Percentiles rank a stretch among this genome's conserved stretches.
Evolutionary conservation across 2,113 vertebrate species (phyloP).

Genomic region (Porphyrio hochstetteri): DNA sequence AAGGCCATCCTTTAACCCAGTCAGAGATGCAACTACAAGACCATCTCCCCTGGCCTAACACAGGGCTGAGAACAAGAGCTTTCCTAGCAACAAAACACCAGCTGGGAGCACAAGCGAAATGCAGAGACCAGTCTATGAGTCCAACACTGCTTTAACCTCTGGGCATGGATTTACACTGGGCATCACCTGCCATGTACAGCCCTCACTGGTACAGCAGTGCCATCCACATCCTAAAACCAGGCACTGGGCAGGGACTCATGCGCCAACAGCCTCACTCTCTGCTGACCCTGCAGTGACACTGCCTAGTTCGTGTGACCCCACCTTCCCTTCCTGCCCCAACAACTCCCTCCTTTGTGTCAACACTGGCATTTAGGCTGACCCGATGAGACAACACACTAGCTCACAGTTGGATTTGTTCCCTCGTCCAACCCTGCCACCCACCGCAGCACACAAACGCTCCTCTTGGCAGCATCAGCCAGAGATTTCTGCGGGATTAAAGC

Average conservation of each 20-base stretch:
- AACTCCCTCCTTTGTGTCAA: not conserved
- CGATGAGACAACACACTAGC: fast-evolving
- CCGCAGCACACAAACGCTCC: not conserved
- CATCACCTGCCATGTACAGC: fast-evolving
- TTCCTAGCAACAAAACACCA: not conserved
- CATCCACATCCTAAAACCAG: not conserved
- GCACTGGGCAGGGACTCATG: not conserved
- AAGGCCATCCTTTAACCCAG: not conserved
- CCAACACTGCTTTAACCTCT: not conserved
- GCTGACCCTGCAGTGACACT: not conserved
- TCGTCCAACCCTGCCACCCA: not conserved
- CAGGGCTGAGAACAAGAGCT: not conserved
- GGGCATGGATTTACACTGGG: not conserved
- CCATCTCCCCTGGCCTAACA: not conserved
- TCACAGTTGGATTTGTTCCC: not conserved
- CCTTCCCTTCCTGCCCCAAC: not conserved
- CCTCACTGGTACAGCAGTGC: not conserved
- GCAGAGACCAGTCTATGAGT: not conserved
- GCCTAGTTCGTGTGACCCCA: not conserved
- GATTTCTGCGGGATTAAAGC: not conserved
- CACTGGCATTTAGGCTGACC: fast-evolving
- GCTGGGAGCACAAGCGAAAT: not conserved
- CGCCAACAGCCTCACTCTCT: not conserved
- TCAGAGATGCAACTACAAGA: not conserved
- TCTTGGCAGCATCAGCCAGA: not conserved